Evolutionary conservation across 2,113 vertebrate genomes (phyloP).

Genomic region (Myotis yumanensis): DNA sequence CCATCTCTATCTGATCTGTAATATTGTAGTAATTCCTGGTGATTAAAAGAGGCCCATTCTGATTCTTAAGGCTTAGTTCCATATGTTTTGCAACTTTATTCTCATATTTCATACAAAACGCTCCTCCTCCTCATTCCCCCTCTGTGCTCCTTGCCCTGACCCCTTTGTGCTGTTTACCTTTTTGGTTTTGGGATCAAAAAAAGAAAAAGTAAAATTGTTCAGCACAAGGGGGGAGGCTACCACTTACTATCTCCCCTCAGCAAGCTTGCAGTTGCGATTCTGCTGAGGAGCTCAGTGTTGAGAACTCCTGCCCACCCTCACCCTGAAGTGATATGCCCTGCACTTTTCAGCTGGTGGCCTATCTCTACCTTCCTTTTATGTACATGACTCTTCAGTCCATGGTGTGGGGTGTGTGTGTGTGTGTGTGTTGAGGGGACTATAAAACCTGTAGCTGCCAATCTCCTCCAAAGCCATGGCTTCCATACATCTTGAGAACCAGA

Average conservation of each 20-base stretch:
- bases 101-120: constrained; percentile 15
- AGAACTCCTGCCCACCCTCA: not conserved
- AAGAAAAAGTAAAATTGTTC: not conserved
- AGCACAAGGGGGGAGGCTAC: not conserved
- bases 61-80: not conserved
- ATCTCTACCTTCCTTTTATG: not conserved
- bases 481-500: not conserved
- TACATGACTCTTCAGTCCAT: not conserved
- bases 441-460: not conserved
- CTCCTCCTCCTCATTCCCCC: not conserved
- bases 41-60: not conserved
- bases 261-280: not conserved
- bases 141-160: not conserved
- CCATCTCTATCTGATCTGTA: not conserved
- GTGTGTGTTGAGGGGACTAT: not conserved
- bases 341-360: not conserved
- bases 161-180: not conserved
- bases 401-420: no score
- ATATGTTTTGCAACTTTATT: constrained; percentile 41
- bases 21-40: not conserved
- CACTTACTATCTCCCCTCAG: not conserved
- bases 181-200: not conserved
- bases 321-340: not conserved
- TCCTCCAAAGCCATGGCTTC: not conserved
- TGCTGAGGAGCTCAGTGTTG: not conserved